Base-by-base conservation (phyloP, 2,113 vertebrate species). In the Dissostichus mawsoni region DNA sequence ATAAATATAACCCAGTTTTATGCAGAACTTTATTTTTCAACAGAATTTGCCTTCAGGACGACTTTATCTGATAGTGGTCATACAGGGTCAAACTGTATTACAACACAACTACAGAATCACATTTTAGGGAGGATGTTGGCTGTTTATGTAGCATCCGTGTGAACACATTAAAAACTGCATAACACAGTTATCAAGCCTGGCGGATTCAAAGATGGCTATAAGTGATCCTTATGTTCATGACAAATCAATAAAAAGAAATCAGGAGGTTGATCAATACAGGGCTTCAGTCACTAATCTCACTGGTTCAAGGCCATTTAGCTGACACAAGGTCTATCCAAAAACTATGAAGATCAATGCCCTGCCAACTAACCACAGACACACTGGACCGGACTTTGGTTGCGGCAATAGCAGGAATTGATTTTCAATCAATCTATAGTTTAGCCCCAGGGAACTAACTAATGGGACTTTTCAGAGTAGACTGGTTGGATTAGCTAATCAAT, bases 401-500 rank as follows among this genome's bases (percentile, higher is more conserved):
- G 71, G 48, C 73, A 78, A 78, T 73, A 56, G 47, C 0, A 0
- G 33, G 20, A 4, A 87, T 82, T 78, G 85, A 90, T 83, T 89
- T 70, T 16, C 87, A 83, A 70, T 90, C 16, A 83, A 80, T 86
- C 79, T 50, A 71, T 83, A 53, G 64, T 72, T 78, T 61, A 72
- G 83, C 81, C 63, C 29, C 20, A 36, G 76, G 53, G 36, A 74
- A 68, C 41, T 48, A 76, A 85, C 78, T 84, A 90, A 89, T 89
- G 68, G 61, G 82, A 88, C 61, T 67, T 88, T 87, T 76, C 74
- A 69, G 76, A 63, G 81, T 64, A 52, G 18, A 82, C 25, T 56
- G 63, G 63, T 71, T 80, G 52, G 78, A 86, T 75, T 55, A 50
- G 62, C 11, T 68, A 50, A 87, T 89, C 84, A 57, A 84, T 90